Percentiles rank a stretch among this genome's conserved stretches.
phyloP scores from a whole-genome alignment of 2,797 vertebrate genomes.

The Octomys mimax region DNA sequence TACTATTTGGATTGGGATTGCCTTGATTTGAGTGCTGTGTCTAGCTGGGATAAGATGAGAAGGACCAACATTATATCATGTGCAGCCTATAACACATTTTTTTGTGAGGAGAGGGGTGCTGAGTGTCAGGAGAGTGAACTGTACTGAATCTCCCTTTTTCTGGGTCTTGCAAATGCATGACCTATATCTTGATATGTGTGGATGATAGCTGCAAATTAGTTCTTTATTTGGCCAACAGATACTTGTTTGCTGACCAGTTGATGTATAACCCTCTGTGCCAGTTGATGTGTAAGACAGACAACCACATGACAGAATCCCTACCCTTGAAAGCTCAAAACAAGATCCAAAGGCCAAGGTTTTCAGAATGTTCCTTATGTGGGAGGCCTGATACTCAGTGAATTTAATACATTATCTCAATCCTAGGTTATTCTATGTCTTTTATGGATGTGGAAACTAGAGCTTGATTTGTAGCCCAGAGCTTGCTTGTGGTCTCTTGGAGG shows the following conservation, averaged over 20 bases:
- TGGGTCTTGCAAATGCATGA: not conserved
- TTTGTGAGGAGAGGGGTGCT: not conserved
- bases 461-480: not conserved
- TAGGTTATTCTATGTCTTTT: not conserved
- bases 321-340: constrained; percentile 7
- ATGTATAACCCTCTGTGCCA: not conserved
- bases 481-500: not conserved
- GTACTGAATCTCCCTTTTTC: not conserved
- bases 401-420: not conserved
- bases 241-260: not conserved
- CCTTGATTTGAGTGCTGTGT: not conserved
- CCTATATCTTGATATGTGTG: not conserved
- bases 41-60: not conserved
- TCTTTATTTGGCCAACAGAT: not conserved
- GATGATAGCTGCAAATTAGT: not conserved
- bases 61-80: not conserved
- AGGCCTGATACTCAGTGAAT: not conserved
- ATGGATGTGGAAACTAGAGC: not conserved
- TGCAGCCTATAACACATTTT: not conserved
- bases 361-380: not conserved
- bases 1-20: not conserved
- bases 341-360: not conserved
- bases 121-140: not conserved
- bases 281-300: not conserved
- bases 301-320: not conserved